Evolutionary conservation across 2,113 vertebrate genomes (phyloP), one percentile per base, ranked within the genome.

Genomic region (Epinephelus fuscoguttatus): DNA sequence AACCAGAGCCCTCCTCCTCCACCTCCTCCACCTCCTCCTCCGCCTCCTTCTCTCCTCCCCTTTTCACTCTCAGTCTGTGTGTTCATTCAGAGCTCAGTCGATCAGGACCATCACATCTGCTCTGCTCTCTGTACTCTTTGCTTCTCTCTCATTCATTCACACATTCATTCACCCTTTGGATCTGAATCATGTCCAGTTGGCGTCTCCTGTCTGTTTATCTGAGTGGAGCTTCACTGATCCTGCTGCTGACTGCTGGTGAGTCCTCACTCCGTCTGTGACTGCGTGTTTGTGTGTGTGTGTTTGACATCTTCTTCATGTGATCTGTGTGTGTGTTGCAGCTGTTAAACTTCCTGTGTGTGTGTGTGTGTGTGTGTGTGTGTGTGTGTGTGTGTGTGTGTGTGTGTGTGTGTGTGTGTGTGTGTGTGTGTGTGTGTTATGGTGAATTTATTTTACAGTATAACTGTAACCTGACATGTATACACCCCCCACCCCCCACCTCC

Each of bases 161-260:
- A 61, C 33, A 17, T 4, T 53, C 82, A 1, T 6, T 59, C 19
- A 42, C 19, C 66, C 37, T 50, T 13, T 67, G 33, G 33, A n/a
- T 56, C 4, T 49, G 33, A 76, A 74, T 52, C 77, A 92, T 92
- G 91, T 84, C 64, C 76, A 74, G n/a, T n/a, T 25, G 82, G 63
- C 74, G 70, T 75, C 72, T 67, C 33, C 49, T 84, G n/a, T 79
- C 30, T 50, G 18, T 86, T 33, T 60, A 19, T 80, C 53, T 91
- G 50, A 80, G 62, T 17, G 81, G 71, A 75, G 71, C 40, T n/a
- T 72, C 79, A 4, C 23, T 82, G 81, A 66, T 85, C 68, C 62
- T 88, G 23, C 80, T 84, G 79, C 81, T 87, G 83, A 63, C 71
- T 17, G 60, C 82, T 21, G 91, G 91, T 92, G 88, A 92, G 91